Evolutionary conservation across 2,888 invertebrate species (phyloP).

Genomic region (Watsonalla binaria): DNA sequence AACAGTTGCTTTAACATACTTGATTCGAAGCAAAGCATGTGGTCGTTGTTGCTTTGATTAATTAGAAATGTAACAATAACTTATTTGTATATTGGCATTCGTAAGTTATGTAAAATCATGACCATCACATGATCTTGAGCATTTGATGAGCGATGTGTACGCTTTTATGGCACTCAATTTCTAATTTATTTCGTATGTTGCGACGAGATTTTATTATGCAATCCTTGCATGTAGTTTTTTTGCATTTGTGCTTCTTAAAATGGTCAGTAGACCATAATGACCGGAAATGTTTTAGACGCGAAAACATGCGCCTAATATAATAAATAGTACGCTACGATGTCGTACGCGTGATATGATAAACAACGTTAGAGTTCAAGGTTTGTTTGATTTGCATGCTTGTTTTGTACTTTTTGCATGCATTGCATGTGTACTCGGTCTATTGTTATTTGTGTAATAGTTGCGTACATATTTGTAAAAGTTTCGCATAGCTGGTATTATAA

Average conservation of each 20-base stretch:
- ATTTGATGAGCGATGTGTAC: too few relatives aligned
- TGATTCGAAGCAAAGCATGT: not conserved
- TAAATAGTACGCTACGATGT: too few relatives aligned
- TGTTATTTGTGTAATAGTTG: not conserved
- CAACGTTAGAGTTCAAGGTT: conserved; percentile 13
- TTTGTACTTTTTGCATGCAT: conserved; percentile 9
- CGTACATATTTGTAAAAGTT: not conserved
- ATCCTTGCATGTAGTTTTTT: too few relatives aligned
- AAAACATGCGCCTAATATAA: too few relatives aligned
- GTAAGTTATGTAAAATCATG: too few relatives aligned
- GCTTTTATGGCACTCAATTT: too few relatives aligned
- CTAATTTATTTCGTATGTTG: too few relatives aligned
- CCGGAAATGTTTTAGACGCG: too few relatives aligned
- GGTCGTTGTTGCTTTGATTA: not conserved
- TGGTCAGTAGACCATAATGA: too few relatives aligned
- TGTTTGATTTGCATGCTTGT: conserved; percentile 13
- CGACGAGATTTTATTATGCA: too few relatives aligned
- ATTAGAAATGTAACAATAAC: not conserved
- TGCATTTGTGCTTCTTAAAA: too few relatives aligned
- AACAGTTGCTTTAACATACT: not conserved
- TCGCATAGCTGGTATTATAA: not conserved
- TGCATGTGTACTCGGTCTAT: conserved; percentile 10
- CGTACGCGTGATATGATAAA: not conserved
- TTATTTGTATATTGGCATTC: not conserved
- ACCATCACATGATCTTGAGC: too few relatives aligned